Evolutionary conservation across 2,888 invertebrate species (phyloP), one percentile per base, ranked within the genome.

Genomic region (Apamea monoglypha): DNA sequence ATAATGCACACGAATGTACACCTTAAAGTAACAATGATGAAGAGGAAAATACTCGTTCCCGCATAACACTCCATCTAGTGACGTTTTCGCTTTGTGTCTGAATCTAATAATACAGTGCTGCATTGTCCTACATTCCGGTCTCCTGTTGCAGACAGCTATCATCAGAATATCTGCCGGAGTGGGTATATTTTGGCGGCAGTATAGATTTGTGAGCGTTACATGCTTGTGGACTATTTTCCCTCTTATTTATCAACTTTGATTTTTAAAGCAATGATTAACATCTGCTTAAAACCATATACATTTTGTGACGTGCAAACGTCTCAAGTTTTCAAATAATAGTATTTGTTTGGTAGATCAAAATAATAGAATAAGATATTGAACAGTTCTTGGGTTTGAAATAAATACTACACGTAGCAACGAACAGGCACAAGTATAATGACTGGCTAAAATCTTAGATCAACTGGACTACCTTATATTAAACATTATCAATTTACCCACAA

Each of bases 21-120:
- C 32, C 21, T 53, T 12, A 71, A 53, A 59, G 59, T 32, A 32
- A 67, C 50, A 67, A 67, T 25, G 16, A 61, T 40, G 36, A 70
- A 76, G 29, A 79, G 47, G 63, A 75, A 84, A 76, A 77, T 74
- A 63, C 47, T 50, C 16, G 40, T 77, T 53, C 53, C 76, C 72
- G 40, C 69, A 76, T 76, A 70, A 70, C 67, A 67, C 61, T 79
- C 44, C 32, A 74, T 68, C 36, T 73, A 53, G 77, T 63, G 72
- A 79, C 74, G 59, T 74, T 79, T 82, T 77, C 76, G 56, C 77
- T 79, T 86, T 71, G 77, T 79, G 71, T 29, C 59, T 74, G 77
- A 83, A 83, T 87, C 83, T 86, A 86, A 86, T 88, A 87, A 80
- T 86, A 82, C 50, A 50, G 53, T 36, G 25, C 68, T 83, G 87